phyloP scores from a whole-genome alignment of 30 jellyfish, hydroid and myxozoan genomes.

The Chironex yamaguchii region DNA sequence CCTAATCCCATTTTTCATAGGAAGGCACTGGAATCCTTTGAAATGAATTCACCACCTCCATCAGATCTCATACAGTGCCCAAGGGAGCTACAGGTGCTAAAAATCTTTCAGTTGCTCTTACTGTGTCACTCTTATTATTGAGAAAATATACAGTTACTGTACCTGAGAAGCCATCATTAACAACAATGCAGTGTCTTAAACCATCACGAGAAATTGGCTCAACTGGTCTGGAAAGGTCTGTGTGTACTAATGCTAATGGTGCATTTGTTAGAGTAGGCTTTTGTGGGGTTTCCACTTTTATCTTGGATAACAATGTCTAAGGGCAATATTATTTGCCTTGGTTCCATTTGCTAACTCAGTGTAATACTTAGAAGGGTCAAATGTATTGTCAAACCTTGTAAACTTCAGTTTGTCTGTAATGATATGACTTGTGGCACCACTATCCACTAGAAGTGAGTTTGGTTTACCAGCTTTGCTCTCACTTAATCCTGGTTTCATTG shows the following conservation, averaged over 20 bases:
- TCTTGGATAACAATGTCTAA: conserved; percentile 18
- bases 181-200: conserved; percentile 2
- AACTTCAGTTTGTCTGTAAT: conserved; percentile 18
- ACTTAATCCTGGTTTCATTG: conserved; percentile 2
- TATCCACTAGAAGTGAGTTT: conserved; percentile 53
- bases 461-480: background rate
- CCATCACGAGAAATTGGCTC: conserved; percentile 36
- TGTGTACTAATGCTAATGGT: conserved; percentile 25
- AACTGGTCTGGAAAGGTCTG: conserved; percentile 42
- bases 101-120: conserved; percentile 9
- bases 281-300: conserved; percentile 4
- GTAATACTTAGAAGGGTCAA: conserved; percentile 58
- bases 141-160: background rate
- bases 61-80: no score
- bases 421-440: conserved; percentile 69
- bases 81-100: conserved; percentile 31
- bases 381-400: conserved; percentile 9
- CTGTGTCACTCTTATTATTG: background rate
- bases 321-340: conserved; percentile 49
- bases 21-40: no score
- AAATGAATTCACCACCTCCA: no score
- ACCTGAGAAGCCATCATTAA: conserved; percentile 26
- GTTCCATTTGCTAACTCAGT: conserved; percentile 76
- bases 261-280: conserved; percentile 42
- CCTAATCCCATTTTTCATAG: no score